These are phyloP conservation scores for Chaetorhynchus papuensis DNA, from an alignment of 2,113 vertebrate genomes.

Conservation along the genomic window DNA sequence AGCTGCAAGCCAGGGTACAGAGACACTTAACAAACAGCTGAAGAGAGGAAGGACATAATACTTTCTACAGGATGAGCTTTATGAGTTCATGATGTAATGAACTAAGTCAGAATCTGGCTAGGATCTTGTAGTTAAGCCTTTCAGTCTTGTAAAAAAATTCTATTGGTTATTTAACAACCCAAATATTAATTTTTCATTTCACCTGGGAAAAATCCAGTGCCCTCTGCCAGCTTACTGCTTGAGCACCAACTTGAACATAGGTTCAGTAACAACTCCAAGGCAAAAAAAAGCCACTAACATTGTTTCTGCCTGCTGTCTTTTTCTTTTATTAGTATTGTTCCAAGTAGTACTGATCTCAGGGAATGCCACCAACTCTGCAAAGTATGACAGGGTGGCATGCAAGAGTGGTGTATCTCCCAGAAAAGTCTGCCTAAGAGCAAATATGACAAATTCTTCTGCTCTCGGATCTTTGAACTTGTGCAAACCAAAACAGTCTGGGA, in stretches of 20 bases:
- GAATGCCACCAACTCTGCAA: background rate
- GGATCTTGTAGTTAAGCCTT: background rate
- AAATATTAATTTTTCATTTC: background rate
- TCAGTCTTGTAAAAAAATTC: background rate
- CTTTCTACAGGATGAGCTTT: constrained; percentile 12
- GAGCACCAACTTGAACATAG: background rate
- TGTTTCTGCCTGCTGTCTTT: background rate
- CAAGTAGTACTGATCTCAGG: background rate
- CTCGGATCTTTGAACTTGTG: background rate
- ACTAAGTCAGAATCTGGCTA: background rate
- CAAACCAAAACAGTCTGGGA: background rate
- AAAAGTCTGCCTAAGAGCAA: background rate
- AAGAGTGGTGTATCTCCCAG: background rate
- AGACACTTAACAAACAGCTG: constrained; percentile 10
- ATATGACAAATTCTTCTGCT: background rate
- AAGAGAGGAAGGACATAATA: constrained; percentile 8
- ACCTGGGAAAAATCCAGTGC: background rate
- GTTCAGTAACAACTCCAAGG: background rate
- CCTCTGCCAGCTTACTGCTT: background rate
- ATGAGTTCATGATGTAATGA: background rate
- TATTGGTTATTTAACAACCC: background rate
- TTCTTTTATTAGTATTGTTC: background rate
- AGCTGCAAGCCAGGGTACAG: background rate
- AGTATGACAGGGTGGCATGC: background rate
- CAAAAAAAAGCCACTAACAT: background rate